phyloP scores from a whole-genome alignment of 2,888 invertebrate species.

The Steromphala cineraria region DNA sequence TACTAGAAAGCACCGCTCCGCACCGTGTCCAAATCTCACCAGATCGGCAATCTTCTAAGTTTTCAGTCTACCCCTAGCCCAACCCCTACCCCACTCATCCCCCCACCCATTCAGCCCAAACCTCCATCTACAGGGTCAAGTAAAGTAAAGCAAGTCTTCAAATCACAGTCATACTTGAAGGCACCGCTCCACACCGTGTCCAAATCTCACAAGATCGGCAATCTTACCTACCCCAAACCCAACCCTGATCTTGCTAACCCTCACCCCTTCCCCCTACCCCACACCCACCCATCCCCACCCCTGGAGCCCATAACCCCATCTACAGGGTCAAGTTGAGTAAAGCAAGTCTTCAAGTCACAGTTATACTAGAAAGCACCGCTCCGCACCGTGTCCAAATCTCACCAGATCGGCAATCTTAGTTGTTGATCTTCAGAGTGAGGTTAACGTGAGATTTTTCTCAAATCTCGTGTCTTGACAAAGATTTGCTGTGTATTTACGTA shows the following conservation, averaged over 20 bases:
- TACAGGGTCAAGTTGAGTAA: not conserved
- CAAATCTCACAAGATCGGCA: not conserved
- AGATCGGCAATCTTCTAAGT: not conserved
- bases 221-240: no score
- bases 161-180: not conserved
- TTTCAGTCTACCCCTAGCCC: no score
- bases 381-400: not conserved
- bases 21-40: not conserved
- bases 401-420: not conserved
- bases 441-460: constrained; percentile 15
- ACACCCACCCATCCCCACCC: no score
- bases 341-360: not conserved
- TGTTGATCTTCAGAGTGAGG: not conserved
- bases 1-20: not conserved
- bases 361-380: not conserved
- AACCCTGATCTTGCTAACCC: no score
- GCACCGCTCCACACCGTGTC: not conserved
- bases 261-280: no score
- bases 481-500: not conserved
- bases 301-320: no score
- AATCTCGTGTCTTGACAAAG: not conserved
- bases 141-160: not conserved
- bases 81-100: no score
- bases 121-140: not conserved
- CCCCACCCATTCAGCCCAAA: no score